Percentiles rank a stretch among this genome's conserved stretches.
Evolutionary conservation across 1,140 invertebrate species (phyloP).

Genomic region (Leptonema lineaticorne): DNA sequence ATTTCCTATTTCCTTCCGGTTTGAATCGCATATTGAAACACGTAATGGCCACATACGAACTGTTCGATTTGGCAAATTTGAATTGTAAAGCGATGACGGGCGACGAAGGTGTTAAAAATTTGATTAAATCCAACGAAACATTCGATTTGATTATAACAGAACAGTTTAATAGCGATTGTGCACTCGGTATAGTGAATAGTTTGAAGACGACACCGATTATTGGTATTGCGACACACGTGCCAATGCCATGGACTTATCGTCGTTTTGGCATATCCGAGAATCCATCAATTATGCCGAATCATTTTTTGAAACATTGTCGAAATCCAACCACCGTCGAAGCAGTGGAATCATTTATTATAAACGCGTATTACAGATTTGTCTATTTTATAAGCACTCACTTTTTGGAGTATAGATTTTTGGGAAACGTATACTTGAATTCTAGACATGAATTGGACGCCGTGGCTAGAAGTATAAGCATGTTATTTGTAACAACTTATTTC

Average conservation of each 20-base stretch:
- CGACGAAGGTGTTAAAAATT: conserved; percentile 48
- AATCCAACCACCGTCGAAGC: conserved; percentile 54
- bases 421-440: conserved; percentile 27
- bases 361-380: conserved; percentile 39
- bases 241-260: conserved; percentile 59
- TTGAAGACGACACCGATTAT: conserved; percentile 64
- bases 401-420: conserved; percentile 37
- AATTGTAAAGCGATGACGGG: conserved; percentile 52
- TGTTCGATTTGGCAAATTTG: conserved; percentile 34
- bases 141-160: conserved; percentile 68
- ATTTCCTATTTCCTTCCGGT: conserved; percentile 32
- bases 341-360: conserved; percentile 48
- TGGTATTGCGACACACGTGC: conserved; percentile 54
- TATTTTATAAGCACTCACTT: conserved; percentile 38
- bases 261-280: conserved; percentile 57
- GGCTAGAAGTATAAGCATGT: conserved; percentile 54
- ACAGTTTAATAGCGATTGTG: conserved; percentile 67
- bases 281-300: conserved; percentile 56
- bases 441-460: conserved; percentile 46
- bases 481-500: conserved; percentile 61
- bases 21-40: conserved; percentile 24
- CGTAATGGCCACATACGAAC: conserved; percentile 34
- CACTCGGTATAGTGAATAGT: conserved; percentile 59
- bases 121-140: conserved; percentile 50
- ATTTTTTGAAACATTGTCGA: conserved; percentile 54